These are phyloP conservation scores for Heterohyrax brucei DNA, from an alignment of 2,797 vertebrate genomes.

Conservation along the genomic window DNA sequence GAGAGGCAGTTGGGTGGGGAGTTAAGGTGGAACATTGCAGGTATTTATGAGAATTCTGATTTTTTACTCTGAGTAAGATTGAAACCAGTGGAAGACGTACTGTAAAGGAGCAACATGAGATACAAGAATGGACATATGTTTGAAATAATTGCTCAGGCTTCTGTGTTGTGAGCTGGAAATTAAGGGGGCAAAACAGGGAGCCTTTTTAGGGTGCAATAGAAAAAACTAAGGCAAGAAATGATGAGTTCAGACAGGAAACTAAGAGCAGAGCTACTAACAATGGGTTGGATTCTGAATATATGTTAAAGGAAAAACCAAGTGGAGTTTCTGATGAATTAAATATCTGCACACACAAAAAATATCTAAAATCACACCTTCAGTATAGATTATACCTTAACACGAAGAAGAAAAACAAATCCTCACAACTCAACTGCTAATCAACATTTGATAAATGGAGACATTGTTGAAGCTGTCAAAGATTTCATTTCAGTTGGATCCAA, in stretches of 20 bases:
- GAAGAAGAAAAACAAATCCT: too few species aligned
- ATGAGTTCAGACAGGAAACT: not conserved
- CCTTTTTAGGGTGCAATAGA: not conserved
- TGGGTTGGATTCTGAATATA: not conserved
- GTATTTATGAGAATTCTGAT: not conserved
- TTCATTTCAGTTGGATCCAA: too few species aligned
- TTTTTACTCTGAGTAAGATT: slow-evolving; percentile 28
- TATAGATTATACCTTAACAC: too few species aligned
- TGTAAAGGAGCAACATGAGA: not conserved
- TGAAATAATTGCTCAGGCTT: not conserved
- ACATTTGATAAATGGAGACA: too few species aligned
- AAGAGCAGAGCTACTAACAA: not conserved
- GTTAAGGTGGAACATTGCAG: not conserved
- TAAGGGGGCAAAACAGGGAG: not conserved
- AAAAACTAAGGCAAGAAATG: not conserved
- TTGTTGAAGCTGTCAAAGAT: too few species aligned
- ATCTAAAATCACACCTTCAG: not conserved
- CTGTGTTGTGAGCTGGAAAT: not conserved
- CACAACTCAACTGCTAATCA: too few species aligned
- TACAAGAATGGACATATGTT: not conserved
- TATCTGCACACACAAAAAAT: not conserved
- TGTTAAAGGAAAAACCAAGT: slow-evolving; percentile 21
- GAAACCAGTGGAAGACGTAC: not conserved
- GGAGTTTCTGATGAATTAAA: not conserved
- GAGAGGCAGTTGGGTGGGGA: not conserved